These are phyloP conservation scores for Lepus europaeus DNA, from an alignment of 2,113 vertebrate species.

Conservation along the genomic window DNA sequence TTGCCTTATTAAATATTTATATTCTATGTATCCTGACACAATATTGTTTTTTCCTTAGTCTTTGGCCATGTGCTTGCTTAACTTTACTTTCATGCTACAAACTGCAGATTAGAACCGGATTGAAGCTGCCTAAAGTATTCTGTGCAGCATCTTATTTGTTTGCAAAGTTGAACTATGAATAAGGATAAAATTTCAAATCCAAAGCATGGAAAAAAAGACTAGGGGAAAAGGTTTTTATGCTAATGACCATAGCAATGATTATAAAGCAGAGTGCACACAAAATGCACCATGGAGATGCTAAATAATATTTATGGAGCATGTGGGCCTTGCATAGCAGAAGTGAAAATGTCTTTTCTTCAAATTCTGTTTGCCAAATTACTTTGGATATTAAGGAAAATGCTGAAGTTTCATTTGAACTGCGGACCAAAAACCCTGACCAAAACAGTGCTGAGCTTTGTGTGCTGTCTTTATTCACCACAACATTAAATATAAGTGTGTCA, in stretches of 20 bases:
- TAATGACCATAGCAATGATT: slow-evolving; percentile 71
- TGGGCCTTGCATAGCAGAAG: slow-evolving; percentile 60
- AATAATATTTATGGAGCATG: slow-evolving; percentile 76
- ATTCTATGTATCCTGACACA: neutral
- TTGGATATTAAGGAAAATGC: slow-evolving; percentile 76
- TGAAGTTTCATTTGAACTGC: slow-evolving; percentile 75
- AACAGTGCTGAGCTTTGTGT: slow-evolving; percentile 39
- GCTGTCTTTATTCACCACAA: slow-evolving; percentile 53
- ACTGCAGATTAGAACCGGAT: slow-evolving; percentile 32
- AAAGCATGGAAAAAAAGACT: slow-evolving; percentile 62
- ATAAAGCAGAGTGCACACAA: slow-evolving; percentile 55
- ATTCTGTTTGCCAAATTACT: slow-evolving; percentile 78
- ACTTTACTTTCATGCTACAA: slow-evolving; percentile 61
- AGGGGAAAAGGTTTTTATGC: slow-evolving; percentile 74
- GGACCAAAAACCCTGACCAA: slow-evolving; percentile 54
- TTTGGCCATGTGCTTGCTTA: neutral
- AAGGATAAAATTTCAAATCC: slow-evolving; percentile 75
- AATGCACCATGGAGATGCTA: slow-evolving; percentile 68
- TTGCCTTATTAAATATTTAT: neutral
- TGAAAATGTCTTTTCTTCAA: slow-evolving; percentile 68
- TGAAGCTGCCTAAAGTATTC: slow-evolving; percentile 59
- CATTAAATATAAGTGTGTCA: slow-evolving; percentile 55
- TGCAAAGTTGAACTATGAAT: slow-evolving; percentile 73
- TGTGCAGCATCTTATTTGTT: slow-evolving; percentile 65
- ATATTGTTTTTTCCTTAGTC: neutral